Conservation (phyloP, 2,888 invertebrate genomes). For the Trisateles emortualis region DNA sequence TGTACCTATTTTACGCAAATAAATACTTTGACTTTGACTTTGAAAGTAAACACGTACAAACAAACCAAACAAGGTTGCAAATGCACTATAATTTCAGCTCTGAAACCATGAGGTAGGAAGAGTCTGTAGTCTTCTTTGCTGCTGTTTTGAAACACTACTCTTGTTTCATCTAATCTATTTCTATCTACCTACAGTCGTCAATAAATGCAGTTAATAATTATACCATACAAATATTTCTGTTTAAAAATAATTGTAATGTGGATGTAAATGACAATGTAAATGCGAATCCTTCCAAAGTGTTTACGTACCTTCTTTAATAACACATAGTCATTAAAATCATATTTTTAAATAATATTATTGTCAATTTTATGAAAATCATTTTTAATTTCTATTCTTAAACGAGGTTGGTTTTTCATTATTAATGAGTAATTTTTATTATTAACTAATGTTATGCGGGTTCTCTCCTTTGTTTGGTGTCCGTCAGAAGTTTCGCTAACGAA, state of each 20-base stretch:
- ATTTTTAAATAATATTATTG: constrained; percentile 24
- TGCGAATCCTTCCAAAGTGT: constrained; percentile 43
- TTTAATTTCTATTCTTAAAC: constrained; percentile 16
- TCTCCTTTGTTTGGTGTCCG: constrained; percentile 19
- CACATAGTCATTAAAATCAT: constrained; percentile 35
- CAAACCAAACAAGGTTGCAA: too few species aligned
- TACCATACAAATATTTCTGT: not conserved
- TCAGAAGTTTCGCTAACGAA: constrained; percentile 4
- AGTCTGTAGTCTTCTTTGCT: too few species aligned
- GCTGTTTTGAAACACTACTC: too few species aligned
- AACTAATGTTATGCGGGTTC: constrained; percentile 14
- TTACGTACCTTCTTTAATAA: constrained; percentile 37
- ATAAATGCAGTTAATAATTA: not conserved
- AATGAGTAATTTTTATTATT: not conserved
- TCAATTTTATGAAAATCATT: constrained; percentile 34
- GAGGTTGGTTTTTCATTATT: not conserved
- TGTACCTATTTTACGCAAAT: too few species aligned
- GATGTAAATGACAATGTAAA: constrained; percentile 36
- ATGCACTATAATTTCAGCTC: too few species aligned
- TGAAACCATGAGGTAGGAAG: too few species aligned
- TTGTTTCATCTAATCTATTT: too few species aligned
- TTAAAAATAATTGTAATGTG: constrained; percentile 30
- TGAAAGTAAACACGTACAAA: too few species aligned
- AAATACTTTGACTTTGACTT: too few species aligned
- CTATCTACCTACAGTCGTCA: too few species aligned